A percentile compares a stretch with the other conserved stretches of the same genome.
Conservation (phyloP, 2,888 invertebrate genomes). For the Sinodicranocentrus sp. region DNA sequence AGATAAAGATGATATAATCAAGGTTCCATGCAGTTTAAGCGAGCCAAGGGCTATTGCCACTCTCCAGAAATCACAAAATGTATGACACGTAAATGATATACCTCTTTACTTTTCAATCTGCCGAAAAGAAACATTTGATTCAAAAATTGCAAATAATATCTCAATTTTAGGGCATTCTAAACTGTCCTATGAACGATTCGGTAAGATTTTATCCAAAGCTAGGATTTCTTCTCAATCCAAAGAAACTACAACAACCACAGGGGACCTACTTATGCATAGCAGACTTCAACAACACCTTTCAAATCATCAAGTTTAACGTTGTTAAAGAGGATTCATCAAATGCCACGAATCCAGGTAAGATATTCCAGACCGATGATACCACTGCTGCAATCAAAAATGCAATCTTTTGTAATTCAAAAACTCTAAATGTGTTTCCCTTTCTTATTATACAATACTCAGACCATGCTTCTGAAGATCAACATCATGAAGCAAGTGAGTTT, state of each 20-base stretch:
- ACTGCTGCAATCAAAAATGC: too few relatives aligned
- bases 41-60: constrained; percentile 51
- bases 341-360: constrained; percentile 18
- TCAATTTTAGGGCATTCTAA: constrained; percentile 52
- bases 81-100: too few relatives aligned
- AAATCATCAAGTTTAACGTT: constrained; percentile 59
- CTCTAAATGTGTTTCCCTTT: too few relatives aligned
- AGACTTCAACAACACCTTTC: constrained; percentile 57
- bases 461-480: constrained; percentile 15
- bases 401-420: too few relatives aligned
- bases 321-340: constrained; percentile 14
- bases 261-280: constrained; percentile 64
- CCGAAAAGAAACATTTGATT: too few relatives aligned
- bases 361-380: too few relatives aligned
- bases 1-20: constrained; percentile 31
- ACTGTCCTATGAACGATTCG: constrained; percentile 68
- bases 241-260: background rate
- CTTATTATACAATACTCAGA: too few relatives aligned
- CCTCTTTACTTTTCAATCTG: too few relatives aligned
- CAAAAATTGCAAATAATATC: too few relatives aligned
- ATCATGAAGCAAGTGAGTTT: constrained; percentile 1
- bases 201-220: constrained; percentile 55
- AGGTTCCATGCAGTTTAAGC: constrained; percentile 67
- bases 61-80: constrained; percentile 57
- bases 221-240: constrained; percentile 40